Evolutionary conservation across 2,888 invertebrate species (phyloP).

Genomic region (Torymus texanus): DNA sequence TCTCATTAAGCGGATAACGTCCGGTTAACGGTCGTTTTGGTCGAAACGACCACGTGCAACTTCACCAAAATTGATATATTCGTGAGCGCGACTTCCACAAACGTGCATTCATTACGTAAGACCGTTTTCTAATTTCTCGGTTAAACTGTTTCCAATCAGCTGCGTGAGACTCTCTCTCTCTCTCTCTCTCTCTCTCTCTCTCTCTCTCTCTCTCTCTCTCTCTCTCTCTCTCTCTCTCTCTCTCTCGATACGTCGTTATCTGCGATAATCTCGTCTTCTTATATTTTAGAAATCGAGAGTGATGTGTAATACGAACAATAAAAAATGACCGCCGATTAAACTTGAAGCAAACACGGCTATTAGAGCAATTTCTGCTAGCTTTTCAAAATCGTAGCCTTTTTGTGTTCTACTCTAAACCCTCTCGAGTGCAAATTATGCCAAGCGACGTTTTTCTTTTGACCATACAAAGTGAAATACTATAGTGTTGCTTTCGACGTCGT

Average conservation of each 20-base stretch:
- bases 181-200: too few species aligned
- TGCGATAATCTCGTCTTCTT: too few species aligned
- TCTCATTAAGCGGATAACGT: not conserved
- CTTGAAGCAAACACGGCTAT: too few species aligned
- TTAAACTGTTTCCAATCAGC: not conserved
- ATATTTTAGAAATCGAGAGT: constrained; percentile 30
- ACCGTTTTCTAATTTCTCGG: constrained; percentile 32
- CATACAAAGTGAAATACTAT: too few species aligned
- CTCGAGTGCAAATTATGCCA: not conserved
- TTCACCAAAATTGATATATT: constrained; percentile 33
- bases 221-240: too few species aligned
- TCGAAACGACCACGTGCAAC: not conserved
- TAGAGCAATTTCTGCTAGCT: too few species aligned
- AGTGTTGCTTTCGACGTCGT: too few species aligned
- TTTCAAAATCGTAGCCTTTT: constrained; percentile 11
- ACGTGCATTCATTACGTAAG: constrained; percentile 9
- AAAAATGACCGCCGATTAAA: too few species aligned
- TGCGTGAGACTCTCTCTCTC: not conserved
- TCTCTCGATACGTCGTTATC: too few species aligned
- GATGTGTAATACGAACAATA: too few species aligned
- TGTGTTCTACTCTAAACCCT: not conserved
- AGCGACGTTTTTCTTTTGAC: too few species aligned
- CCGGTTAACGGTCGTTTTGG: constrained; percentile 5
- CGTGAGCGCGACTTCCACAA: not conserved
- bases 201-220: too few species aligned